Conservation (phyloP, 2,797 vertebrate species). For the Enteromius argenteus region DNA sequence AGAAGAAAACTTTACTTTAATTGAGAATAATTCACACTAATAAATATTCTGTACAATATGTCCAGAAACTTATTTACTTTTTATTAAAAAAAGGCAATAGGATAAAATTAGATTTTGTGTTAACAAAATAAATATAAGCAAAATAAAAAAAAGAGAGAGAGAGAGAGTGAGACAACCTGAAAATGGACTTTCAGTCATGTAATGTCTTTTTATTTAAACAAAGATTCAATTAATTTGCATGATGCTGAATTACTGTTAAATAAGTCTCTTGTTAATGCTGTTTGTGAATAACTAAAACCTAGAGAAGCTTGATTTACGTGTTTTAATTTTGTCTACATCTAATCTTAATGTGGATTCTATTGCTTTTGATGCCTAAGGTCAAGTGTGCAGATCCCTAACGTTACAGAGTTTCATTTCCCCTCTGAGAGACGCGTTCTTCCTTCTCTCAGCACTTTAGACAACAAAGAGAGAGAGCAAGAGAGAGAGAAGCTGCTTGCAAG, state of each 20-base stretch:
- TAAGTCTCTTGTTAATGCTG: not conserved
- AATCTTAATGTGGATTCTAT: not conserved
- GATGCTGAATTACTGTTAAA: not conserved
- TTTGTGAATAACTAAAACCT: not conserved
- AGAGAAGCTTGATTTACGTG: not conserved
- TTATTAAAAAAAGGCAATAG: not conserved
- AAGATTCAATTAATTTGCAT: not conserved
- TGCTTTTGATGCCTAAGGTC: slow-evolving; percentile 17
- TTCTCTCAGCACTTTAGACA: slow-evolving; percentile 36
- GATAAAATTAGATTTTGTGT: not conserved
- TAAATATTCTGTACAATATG: not conserved
- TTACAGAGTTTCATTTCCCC: slow-evolving; percentile 36
- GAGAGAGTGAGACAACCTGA: not conserved
- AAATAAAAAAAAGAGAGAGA: not conserved
- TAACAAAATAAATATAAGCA: not conserved
- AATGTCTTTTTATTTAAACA: not conserved
- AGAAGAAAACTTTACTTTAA: not conserved
- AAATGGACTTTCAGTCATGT: not conserved
- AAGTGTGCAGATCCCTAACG: slow-evolving; percentile 14
- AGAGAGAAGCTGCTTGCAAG: slow-evolving; percentile 50
- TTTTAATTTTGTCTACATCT: not conserved
- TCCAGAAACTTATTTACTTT: not conserved
- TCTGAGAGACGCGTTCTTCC: slow-evolving; percentile 28
- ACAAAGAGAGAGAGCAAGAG: slow-evolving; percentile 37
- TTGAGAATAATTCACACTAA: not conserved